A percentile compares a stretch with the other conserved stretches of the same genome.
phyloP scores from a whole-genome alignment of 2,797 vertebrate species.

The Enteromius trimaculatus region DNA sequence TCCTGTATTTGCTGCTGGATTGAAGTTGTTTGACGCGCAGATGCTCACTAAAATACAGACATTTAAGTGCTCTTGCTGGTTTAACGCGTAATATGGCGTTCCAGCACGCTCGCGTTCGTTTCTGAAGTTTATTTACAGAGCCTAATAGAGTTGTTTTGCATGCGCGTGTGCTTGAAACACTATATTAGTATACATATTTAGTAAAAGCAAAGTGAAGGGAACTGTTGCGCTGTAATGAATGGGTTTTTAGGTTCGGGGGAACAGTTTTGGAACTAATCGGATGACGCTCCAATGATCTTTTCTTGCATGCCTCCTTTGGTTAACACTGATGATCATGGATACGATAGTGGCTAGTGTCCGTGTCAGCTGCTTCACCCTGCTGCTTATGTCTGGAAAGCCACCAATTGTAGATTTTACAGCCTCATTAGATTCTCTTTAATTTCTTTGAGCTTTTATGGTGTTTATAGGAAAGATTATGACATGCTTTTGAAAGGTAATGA shows the following conservation, averaged over 20 bases:
- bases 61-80: not conserved
- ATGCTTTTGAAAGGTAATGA: not conserved
- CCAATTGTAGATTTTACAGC: not conserved
- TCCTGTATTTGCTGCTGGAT: not conserved
- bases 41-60: not conserved
- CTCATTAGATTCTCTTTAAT: not conserved
- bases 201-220: not conserved
- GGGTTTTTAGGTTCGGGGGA: not conserved
- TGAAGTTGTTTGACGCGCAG: not conserved
- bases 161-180: not conserved
- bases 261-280: not conserved
- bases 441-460: not conserved
- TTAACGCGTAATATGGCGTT: slow-evolving; percentile 5
- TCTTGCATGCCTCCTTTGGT: not conserved
- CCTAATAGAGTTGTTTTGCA: not conserved
- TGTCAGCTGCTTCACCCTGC: not conserved
- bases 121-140: not conserved
- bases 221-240: not conserved
- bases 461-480: not conserved
- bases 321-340: not conserved
- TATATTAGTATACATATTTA: not conserved
- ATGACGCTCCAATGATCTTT: not conserved
- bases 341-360: not conserved
- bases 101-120: not conserved
- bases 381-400: not conserved